Evolutionary conservation across 2,888 invertebrate genomes (phyloP).

Genomic region (Boloria selene): DNA sequence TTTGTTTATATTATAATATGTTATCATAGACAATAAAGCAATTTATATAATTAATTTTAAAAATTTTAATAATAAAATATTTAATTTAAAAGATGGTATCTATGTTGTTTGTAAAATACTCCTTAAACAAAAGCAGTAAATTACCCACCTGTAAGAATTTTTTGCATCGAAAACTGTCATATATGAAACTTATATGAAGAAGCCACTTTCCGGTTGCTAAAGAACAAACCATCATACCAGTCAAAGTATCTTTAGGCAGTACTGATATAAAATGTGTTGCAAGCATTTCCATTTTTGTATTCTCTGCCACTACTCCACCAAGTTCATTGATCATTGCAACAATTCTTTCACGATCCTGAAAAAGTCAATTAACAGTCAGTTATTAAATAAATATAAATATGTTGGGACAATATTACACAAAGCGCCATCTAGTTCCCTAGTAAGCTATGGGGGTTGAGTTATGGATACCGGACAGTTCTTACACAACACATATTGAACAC

Average conservation of each 20-base stretch:
- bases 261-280: slow-evolving; percentile 73
- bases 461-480: too few species aligned
- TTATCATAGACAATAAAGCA: too few species aligned
- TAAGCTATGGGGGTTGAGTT: too few species aligned
- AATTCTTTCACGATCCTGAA: slow-evolving; percentile 69
- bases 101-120: not conserved
- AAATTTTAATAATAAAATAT: not conserved
- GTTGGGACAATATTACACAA: too few species aligned
- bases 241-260: slow-evolving; percentile 70
- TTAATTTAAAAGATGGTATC: not conserved
- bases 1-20: too few species aligned
- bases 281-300: slow-evolving; percentile 78
- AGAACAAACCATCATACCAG: slow-evolving; percentile 78
- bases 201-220: slow-evolving; percentile 76
- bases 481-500: too few species aligned
- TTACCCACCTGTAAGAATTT: slow-evolving; percentile 64
- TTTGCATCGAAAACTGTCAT: slow-evolving; percentile 75
- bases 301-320: slow-evolving; percentile 75
- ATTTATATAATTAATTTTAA: too few species aligned
- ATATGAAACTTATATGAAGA: slow-evolving; percentile 67
- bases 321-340: slow-evolving; percentile 71
- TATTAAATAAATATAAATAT: too few species aligned
- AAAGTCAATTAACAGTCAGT: not conserved
- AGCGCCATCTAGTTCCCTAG: too few species aligned
- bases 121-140: not conserved